These are phyloP conservation scores for Sebastes vulpes DNA, from an alignment of 2,797 vertebrate species.

Conservation along the genomic window DNA sequence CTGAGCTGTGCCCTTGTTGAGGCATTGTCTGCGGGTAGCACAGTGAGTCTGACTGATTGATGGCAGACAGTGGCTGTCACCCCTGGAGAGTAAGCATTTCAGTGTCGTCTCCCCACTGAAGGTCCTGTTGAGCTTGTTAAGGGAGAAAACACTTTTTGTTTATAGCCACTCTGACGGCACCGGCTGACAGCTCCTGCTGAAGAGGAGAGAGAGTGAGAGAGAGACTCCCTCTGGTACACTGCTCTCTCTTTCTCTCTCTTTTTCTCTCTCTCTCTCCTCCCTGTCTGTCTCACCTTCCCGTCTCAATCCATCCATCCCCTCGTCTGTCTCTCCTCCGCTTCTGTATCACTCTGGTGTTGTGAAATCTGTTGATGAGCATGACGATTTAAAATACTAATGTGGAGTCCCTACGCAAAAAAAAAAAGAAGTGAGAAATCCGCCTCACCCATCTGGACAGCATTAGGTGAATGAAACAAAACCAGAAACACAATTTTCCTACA, in stretches of 20 bases:
- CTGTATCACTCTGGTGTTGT: constrained; percentile 12
- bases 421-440: not conserved
- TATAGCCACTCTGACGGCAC: constrained; percentile 78
- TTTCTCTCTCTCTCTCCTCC: not conserved
- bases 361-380: constrained; percentile 34
- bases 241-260: not conserved
- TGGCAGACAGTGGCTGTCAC: constrained; percentile 82
- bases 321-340: constrained; percentile 3
- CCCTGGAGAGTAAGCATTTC: constrained; percentile 83
- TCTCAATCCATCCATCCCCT: not conserved
- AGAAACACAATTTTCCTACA: constrained; percentile 11
- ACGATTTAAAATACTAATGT: constrained; percentile 52
- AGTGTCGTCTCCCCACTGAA: constrained; percentile 81
- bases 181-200: constrained; percentile 80
- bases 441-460: constrained; percentile 41
- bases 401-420: not conserved
- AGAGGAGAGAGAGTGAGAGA: constrained; percentile 66
- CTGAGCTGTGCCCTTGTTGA: constrained; percentile 81
- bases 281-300: constrained; percentile 31
- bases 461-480: constrained; percentile 33
- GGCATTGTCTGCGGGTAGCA: constrained; percentile 75
- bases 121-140: constrained; percentile 88
- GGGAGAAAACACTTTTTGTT: constrained; percentile 85
- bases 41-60: constrained; percentile 81
- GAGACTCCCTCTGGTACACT: constrained; percentile 57